Evolutionary conservation across 2,797 vertebrate species (phyloP).

Genomic region (Acropternis orthonyx): DNA sequence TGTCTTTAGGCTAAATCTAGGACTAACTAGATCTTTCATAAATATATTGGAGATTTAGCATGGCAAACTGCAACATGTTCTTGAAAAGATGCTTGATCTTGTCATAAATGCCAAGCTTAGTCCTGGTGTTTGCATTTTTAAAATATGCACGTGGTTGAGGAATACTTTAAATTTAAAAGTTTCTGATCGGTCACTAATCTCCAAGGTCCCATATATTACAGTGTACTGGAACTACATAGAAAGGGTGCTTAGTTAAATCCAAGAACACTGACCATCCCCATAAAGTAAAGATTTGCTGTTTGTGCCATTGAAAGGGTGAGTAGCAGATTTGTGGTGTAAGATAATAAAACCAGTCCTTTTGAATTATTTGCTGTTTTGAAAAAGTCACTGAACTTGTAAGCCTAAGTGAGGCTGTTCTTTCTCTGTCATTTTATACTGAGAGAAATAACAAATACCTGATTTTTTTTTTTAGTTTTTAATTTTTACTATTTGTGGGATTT

Average conservation of each 20-base stretch:
- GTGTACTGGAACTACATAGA: background rate
- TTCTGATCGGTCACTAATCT: background rate
- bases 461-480: background rate
- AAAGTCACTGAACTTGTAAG: background rate
- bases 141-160: background rate
- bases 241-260: background rate
- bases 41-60: background rate
- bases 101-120: background rate
- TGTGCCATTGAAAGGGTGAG: background rate
- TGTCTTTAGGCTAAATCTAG: background rate
- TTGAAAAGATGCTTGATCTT: background rate
- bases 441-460: background rate
- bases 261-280: background rate
- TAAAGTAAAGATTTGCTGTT: background rate
- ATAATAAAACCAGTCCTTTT: background rate
- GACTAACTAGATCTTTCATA: background rate
- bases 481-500: background rate
- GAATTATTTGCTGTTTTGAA: fast-evolving
- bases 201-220: background rate
- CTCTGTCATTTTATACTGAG: background rate
- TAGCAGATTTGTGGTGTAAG: background rate
- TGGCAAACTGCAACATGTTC: background rate
- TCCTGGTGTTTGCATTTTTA: background rate
- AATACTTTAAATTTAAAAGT: background rate
- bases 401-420: background rate